Percentiles rank a stretch among this genome's conserved stretches.
phyloP scores from a whole-genome alignment of 2,888 invertebrate species.

The Aphrophora alni region DNA sequence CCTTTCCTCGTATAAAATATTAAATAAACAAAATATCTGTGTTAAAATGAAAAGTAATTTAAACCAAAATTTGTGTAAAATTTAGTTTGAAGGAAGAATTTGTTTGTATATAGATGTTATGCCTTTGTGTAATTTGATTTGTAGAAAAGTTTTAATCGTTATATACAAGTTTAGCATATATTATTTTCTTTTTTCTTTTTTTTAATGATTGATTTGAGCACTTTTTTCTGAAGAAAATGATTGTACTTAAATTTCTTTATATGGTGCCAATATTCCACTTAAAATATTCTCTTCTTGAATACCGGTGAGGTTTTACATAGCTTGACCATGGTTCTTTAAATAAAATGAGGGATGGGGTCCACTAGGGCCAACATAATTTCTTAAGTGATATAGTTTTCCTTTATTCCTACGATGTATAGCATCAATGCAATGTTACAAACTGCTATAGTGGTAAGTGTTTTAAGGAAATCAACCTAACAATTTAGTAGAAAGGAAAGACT shows the following conservation, averaged over 20 bases:
- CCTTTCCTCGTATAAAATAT: neutral
- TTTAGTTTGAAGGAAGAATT: neutral
- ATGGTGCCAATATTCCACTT: no score
- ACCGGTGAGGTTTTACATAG: neutral
- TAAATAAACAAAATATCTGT: neutral
- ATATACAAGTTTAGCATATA: neutral
- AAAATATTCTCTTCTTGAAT: no score
- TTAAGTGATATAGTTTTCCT: no score
- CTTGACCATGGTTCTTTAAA: no score
- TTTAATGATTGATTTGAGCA: neutral
- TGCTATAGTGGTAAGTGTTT: no score
- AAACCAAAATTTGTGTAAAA: neutral
- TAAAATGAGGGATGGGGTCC: no score
- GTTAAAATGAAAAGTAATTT: neutral
- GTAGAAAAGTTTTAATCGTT: neutral
- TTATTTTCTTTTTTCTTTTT: neutral
- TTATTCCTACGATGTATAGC: no score
- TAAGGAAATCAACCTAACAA: no score
- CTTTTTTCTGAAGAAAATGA: neutral
- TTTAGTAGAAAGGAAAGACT: no score
- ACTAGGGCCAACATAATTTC: no score
- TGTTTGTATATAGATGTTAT: neutral
- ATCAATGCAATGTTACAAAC: no score
- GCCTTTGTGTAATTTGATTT: neutral
- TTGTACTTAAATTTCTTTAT: neutral